Evolutionary conservation across 23 tunicate species (phyloP).

Genomic region (Ciona savignyi): DNA sequence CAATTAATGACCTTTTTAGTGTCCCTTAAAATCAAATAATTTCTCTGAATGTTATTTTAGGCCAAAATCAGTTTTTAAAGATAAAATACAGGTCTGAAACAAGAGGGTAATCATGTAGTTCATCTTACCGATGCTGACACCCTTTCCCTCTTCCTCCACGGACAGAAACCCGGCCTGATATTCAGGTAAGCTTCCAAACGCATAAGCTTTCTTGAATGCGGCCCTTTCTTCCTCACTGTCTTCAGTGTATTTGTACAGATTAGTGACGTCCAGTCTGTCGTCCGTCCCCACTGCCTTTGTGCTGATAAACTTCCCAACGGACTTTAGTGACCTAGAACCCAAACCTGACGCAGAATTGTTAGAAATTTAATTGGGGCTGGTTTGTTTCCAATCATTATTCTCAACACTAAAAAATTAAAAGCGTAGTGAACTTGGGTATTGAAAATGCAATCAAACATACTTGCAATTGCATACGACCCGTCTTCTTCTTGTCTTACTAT

Average conservation of each 20-base stretch:
- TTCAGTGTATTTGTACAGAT: slow-evolving; percentile 73
- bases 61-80: too few species aligned
- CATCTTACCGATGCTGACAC: slow-evolving; percentile 23
- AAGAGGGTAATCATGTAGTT: too few species aligned
- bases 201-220: slow-evolving; percentile 75
- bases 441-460: slow-evolving; percentile 14
- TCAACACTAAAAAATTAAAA: neutral
- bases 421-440: neutral
- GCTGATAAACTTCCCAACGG: slow-evolving; percentile 87
- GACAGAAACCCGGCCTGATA: slow-evolving; percentile 81
- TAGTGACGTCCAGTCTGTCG: slow-evolving; percentile 70
- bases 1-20: too few species aligned
- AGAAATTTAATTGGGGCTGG: neutral
- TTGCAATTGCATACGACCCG: slow-evolving; percentile 17
- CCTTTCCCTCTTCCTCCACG: slow-evolving; percentile 71
- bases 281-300: slow-evolving; percentile 86
- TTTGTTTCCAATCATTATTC: neutral
- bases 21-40: too few species aligned
- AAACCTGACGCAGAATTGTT: slow-evolving; percentile 27
- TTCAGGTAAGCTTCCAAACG: slow-evolving; percentile 53
- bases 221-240: slow-evolving; percentile 56
- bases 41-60: too few species aligned
- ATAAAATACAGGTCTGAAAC: too few species aligned
- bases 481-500: slow-evolving; percentile 70
- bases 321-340: slow-evolving; percentile 28